Base-by-base conservation (phyloP, 2,797 vertebrate genomes). In the Crocodylus rhombifer region DNA sequence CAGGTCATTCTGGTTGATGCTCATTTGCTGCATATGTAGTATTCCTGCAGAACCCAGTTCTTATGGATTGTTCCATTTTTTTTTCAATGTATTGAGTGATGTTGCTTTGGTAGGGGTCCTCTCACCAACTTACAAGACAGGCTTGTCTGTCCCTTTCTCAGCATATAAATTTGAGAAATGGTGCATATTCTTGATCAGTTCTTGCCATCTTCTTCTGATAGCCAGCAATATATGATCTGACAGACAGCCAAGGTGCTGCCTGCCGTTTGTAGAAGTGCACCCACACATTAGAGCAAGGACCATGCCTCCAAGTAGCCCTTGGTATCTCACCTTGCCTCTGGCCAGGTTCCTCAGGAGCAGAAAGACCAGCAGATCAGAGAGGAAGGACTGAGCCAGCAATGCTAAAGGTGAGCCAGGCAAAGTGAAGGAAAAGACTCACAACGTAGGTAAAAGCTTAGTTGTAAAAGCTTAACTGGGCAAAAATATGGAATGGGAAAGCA, bases 241-340 rank as follows among this genome's bases (percentile, higher is more conserved):
- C 77, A 36, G 5, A 36, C 33, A 42, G 42, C 42, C 20, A 23
- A 42, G 33, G 67, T 21, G 11, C 64, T 84, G 88, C 56, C 65
- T 7, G 13, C 55, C 73, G 7, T 12, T 67, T 51, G 51, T 28
- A 21, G 5, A 55, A 86, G 23, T 21, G 7, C 82, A 87, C 36
- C 36, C 23, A 25, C 51, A 51, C 14, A 26, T 73, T 73, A 51
- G 36, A 73, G 25, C 2, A 14, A 87, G 85, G 74, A 91, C 83
- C 77, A 69, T 74, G 20, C 25, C 26, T 86, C 74, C 69, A 25
- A 90, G 87, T 84, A 6, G 13, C 36, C 88, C 58, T n/a, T 88
- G 74, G 25, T n/a, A 84, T 75, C 57, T 28, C 82, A 62, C 69
- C 91, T 91, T 87, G 75, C 42, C 42, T 51, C 42, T 51, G 42